Conservation (phyloP, 2,797 vertebrate genomes). For the Nyctibius grandis region DNA sequence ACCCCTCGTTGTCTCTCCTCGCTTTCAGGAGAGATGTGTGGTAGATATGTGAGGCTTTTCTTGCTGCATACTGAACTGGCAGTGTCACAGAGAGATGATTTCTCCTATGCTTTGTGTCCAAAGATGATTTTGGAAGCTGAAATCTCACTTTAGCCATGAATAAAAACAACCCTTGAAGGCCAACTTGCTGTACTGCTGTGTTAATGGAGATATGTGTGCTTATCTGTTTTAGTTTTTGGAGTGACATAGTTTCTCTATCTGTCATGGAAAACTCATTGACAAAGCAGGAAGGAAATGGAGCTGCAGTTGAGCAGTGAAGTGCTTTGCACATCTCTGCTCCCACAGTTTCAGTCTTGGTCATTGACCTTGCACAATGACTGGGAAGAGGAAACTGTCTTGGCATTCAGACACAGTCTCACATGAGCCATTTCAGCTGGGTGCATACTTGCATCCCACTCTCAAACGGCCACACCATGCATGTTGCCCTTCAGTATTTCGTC, state of each 20-base stretch:
- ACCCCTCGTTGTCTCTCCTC: background rate
- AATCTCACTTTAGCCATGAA: background rate
- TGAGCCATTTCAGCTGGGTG: background rate
- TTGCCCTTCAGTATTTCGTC: slow-evolving; percentile 19
- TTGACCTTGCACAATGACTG: background rate
- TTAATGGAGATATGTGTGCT: background rate
- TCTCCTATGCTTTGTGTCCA: background rate
- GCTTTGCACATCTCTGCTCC: slow-evolving; percentile 2
- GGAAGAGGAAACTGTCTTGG: background rate
- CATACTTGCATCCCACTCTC: background rate
- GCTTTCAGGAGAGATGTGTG: background rate
- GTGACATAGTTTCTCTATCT: slow-evolving; percentile 3
- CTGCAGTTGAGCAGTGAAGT: background rate
- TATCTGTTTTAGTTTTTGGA: slow-evolving; percentile 46
- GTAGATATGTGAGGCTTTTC: background rate
- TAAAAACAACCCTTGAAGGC: background rate
- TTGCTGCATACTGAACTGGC: background rate
- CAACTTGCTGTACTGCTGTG: background rate
- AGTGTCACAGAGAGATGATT: background rate
- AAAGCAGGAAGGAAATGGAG: slow-evolving; percentile 45
- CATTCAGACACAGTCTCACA: background rate
- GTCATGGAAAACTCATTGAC: slow-evolving; percentile 50
- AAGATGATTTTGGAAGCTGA: background rate
- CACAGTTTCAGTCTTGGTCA: slow-evolving; percentile 5
- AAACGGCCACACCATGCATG: background rate